phyloP scores from a whole-genome alignment of 2,797 vertebrate genomes.

The Aphelocoma californica region DNA sequence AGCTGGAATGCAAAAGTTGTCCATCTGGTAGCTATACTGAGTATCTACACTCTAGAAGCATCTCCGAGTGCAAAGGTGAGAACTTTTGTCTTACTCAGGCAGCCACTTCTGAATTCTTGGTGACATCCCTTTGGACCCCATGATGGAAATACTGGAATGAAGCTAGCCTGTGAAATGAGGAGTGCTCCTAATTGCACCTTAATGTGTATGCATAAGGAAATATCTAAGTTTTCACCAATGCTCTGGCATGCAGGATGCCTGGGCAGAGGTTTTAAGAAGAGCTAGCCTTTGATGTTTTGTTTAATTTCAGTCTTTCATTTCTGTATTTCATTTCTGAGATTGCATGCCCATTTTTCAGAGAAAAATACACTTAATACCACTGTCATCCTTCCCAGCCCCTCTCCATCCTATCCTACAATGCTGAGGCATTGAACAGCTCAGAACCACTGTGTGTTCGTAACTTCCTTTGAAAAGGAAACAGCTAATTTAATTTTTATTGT shows the following conservation, averaged over 20 bases:
- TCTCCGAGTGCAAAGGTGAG: constrained; percentile 91
- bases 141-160: background rate
- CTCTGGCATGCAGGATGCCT: background rate
- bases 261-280: background rate
- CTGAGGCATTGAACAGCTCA: background rate
- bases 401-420: background rate
- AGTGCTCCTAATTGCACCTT: background rate
- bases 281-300: background rate
- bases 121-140: background rate
- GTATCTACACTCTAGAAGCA: constrained; percentile 91
- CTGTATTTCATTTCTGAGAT: background rate
- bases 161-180: background rate
- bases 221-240: background rate
- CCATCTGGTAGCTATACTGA: constrained; percentile 87
- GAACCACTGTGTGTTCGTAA: background rate
- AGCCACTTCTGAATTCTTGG: background rate
- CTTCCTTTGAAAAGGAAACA: background rate
- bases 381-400: background rate
- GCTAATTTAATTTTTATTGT: background rate
- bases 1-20: constrained; percentile 91
- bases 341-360: background rate
- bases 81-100: background rate
- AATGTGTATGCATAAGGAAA: background rate
- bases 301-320: background rate
- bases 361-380: background rate